phyloP scores from a whole-genome alignment of 2,888 invertebrate genomes.

The Heliconius ismenius region DNA sequence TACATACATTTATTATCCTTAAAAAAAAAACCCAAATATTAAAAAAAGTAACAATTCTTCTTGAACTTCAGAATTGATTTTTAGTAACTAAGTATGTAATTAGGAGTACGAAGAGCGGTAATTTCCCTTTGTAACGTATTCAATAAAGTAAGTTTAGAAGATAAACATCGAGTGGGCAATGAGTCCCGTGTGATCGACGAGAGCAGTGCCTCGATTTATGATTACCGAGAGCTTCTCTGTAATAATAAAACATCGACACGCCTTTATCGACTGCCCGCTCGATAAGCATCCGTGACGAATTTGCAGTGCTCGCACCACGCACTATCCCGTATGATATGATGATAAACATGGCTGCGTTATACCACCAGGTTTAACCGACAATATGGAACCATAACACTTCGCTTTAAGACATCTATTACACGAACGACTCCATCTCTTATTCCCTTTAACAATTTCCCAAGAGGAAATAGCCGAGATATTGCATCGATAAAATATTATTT shows the following conservation, averaged over 20 bases:
- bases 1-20: no score
- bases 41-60: neutral
- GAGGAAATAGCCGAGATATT: conserved; percentile 66
- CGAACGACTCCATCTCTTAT: conserved; percentile 26
- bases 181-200: conserved; percentile 62
- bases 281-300: conserved; percentile 82
- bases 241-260: conserved; percentile 77
- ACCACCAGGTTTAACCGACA: conserved; percentile 27
- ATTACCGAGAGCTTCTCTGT: conserved; percentile 67
- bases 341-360: conserved; percentile 47
- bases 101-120: neutral
- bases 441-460: conserved; percentile 41
- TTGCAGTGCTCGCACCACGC: conserved; percentile 68
- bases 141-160: conserved; percentile 45
- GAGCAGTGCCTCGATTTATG: conserved; percentile 65
- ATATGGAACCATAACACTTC: conserved; percentile 46
- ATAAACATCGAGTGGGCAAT: conserved; percentile 55
- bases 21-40: neutral
- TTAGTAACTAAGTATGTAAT: neutral
- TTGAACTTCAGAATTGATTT: neutral
- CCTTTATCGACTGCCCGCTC: conserved; percentile 76
- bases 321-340: conserved; percentile 47
- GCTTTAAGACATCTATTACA: conserved; percentile 30
- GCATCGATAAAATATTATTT: conserved; percentile 74
- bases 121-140: conserved; percentile 24